Evolutionary conservation across 2,888 invertebrate genomes (phyloP), one percentile per base, ranked within the genome.

Genomic region (Tenthredo livida): DNA sequence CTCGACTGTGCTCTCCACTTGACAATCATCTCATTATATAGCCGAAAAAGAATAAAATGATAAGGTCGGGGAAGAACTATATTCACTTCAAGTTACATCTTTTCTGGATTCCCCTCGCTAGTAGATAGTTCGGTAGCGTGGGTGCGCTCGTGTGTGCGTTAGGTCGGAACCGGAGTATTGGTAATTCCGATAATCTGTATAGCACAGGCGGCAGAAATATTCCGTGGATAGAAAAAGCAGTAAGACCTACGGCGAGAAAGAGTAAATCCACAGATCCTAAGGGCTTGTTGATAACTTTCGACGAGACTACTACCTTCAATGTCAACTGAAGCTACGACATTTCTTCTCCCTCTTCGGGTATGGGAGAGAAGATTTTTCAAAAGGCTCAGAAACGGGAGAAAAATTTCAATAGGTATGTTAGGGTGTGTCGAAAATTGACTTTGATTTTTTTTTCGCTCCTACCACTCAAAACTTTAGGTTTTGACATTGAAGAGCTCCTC

Each of bases 1-100:
- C 7, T 10, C 5, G 61, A 61, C 21, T 61, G 25, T 61, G 25
- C 61, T 61, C 61, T 61, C 12, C 12, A 29, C 21, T 61, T 25
- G 25, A 12, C 10, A 21, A 25, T 10, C 25, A 4, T 61, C 12
- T 61, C 25, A 21, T 61, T 61, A 12, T 61, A 61, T 75, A 75
- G 47, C 6, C 47, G 6, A 10, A 7, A 75, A 10, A 54, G 7
- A n/a, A n/a, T 6, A n/a, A 3, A 21, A 47, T 21, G 75, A 75
- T 75, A 75, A 47, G 21, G 12, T 75, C 6, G 75, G 47, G 75
- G 75, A 75, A 75, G 47, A 75, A 75, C 75, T 43, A 1, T 25
- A 21, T 47, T 33, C 75, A 21, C 25, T 12, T 5, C 3, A 15
- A 25, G n/a, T 75, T 21, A 70, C 0, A 40, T 25, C 43, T 43